phyloP scores from a whole-genome alignment of 1,140 invertebrate species.

The Himalopsyche phryganea region DNA sequence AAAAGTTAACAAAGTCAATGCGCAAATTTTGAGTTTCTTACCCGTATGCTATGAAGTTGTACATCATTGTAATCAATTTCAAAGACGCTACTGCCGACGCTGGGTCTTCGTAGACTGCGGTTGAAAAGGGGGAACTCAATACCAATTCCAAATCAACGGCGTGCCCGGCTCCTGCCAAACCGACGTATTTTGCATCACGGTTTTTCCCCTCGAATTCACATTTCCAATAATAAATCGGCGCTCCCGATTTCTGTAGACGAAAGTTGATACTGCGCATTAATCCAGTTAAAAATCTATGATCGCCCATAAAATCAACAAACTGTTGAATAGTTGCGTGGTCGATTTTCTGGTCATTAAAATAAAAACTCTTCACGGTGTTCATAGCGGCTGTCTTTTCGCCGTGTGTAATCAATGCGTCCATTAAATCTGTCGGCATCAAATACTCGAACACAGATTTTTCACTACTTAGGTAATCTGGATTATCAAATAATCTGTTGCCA shows the following conservation, averaged over 20 bases:
- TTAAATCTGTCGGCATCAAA: background rate
- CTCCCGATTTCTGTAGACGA: background rate
- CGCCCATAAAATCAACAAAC: constrained; percentile 11
- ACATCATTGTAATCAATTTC: constrained; percentile 48
- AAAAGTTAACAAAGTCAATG: too few species aligned
- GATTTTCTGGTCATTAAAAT: constrained; percentile 35
- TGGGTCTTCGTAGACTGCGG: background rate
- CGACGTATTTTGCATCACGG: constrained; percentile 19
- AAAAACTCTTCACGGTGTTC: constrained; percentile 15
- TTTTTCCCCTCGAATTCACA: constrained; percentile 44
- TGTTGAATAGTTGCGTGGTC: constrained; percentile 4
- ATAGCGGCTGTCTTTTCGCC: background rate
- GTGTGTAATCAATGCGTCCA: background rate
- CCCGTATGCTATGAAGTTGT: constrained; percentile 52
- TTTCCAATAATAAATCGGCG: constrained; percentile 43
- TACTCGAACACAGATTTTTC: background rate
- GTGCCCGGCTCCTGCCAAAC: constrained; percentile 43
- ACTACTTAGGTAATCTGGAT: background rate
- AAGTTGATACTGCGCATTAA: background rate
- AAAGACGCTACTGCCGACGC: constrained; percentile 40
- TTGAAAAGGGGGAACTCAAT: constrained; percentile 37
- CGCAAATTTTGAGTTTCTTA: constrained; percentile 29
- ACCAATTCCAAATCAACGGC: constrained; percentile 45
- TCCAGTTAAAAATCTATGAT: constrained; percentile 6
- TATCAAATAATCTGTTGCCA: background rate